Conservation (phyloP, 1,140 invertebrate species). For the Zaprionus inermis region DNA sequence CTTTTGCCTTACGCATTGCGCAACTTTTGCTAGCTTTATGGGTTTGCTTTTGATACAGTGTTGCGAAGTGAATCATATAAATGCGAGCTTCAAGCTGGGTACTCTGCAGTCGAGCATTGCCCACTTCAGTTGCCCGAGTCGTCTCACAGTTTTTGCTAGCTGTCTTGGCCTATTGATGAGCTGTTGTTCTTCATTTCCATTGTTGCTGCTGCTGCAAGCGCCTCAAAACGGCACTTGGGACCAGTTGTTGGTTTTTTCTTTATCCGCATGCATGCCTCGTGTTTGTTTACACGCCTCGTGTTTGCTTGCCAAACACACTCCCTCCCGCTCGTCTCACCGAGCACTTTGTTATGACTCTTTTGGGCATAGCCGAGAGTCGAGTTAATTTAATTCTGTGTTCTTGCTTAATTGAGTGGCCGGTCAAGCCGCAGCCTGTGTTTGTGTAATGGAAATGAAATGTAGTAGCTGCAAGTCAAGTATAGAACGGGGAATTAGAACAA, state of each 20-base stretch:
- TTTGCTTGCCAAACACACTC: slow-evolving; percentile 42
- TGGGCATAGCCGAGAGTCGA: slow-evolving; percentile 49
- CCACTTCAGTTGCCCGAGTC: background rate
- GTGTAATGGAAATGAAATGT: slow-evolving; percentile 65
- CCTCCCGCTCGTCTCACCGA: background rate
- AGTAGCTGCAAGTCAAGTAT: slow-evolving; percentile 27
- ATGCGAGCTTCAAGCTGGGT: background rate
- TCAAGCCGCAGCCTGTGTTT: slow-evolving; percentile 35
- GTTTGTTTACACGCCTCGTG: slow-evolving; percentile 68
- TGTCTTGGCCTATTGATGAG: slow-evolving; percentile 68
- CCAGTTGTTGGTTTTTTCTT: slow-evolving; percentile 27
- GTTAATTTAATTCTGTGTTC: slow-evolving; percentile 77
- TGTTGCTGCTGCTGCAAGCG: slow-evolving; percentile 34
- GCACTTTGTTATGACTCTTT: slow-evolving; percentile 70
- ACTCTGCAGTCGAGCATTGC: background rate
- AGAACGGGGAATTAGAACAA: slow-evolving; percentile 13
- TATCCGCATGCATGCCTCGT: slow-evolving; percentile 10
- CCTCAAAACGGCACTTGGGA: slow-evolving; percentile 65
- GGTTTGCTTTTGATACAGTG: too few relatives aligned
- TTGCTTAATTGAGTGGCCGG: slow-evolving; percentile 70
- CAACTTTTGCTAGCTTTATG: too few relatives aligned
- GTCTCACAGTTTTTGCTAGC: slow-evolving; percentile 5
- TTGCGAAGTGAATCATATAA: too few relatives aligned
- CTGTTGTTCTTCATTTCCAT: slow-evolving; percentile 69
- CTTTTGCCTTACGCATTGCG: too few relatives aligned